Conservation (phyloP, 2,888 invertebrate genomes). For the Athetis lepigone region DNA sequence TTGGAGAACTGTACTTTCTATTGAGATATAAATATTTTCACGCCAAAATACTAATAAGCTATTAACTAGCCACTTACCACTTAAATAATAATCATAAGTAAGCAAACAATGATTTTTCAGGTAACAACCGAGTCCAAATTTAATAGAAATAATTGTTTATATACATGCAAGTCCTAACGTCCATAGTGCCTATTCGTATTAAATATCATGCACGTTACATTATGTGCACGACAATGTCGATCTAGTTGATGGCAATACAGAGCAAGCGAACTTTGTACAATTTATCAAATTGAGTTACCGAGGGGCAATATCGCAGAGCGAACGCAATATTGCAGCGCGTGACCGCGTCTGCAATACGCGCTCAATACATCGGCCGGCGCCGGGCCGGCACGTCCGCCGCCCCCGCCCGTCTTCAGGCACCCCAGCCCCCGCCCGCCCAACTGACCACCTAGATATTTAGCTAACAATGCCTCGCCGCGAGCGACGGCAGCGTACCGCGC, state of each 20-base stretch:
- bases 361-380: constrained; percentile 91
- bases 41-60: no score
- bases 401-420: constrained; percentile 79
- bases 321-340: constrained; percentile 91
- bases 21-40: no score
- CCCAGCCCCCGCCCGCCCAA: constrained; percentile 80
- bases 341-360: constrained; percentile 91
- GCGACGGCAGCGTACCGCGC: constrained; percentile 76
- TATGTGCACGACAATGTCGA: constrained; percentile 73
- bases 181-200: neutral
- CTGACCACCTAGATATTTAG: constrained; percentile 91
- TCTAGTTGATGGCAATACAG: constrained; percentile 80
- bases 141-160: neutral
- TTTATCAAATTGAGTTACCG: constrained; percentile 90
- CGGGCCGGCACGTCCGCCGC: constrained; percentile 86
- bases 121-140: neutral
- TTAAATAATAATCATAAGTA: neutral
- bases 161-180: neutral
- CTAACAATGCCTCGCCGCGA: constrained; percentile 89
- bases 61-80: no score
- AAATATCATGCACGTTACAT: constrained; percentile 20
- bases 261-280: constrained; percentile 88
- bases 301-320: constrained; percentile 89
- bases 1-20: no score
- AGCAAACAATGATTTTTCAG: neutral